These are phyloP conservation scores for Heloderma charlesbogerti DNA, from an alignment of 2,113 vertebrate genomes.

Conservation along the genomic window DNA sequence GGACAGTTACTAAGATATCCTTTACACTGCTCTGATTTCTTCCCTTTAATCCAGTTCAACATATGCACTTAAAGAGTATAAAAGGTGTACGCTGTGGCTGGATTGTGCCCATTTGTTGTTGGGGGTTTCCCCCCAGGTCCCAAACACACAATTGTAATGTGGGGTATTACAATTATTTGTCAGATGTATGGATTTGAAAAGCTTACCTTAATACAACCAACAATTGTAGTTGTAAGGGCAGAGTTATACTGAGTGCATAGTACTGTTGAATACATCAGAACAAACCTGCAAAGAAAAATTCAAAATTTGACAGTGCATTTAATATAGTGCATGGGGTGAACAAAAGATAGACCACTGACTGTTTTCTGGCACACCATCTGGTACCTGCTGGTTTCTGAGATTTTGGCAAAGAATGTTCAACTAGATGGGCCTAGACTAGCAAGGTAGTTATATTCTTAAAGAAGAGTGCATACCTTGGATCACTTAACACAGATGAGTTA, in stretches of 20 bases:
- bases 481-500: not conserved
- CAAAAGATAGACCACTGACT: rapidly evolving
- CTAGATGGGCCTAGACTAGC: not conserved
- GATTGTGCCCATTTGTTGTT: not conserved
- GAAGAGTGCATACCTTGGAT: not conserved
- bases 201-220: slow-evolving; percentile 95
- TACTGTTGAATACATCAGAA: slow-evolving; percentile 95
- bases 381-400: not conserved
- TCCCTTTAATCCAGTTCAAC: not conserved
- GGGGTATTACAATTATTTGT: not conserved
- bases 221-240: slow-evolving; percentile 97
- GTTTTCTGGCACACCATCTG: rapidly evolving
- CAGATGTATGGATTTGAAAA: not conserved
- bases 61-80: not conserved
- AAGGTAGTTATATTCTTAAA: not conserved
- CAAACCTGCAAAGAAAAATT: slow-evolving; percentile 78
- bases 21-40: not conserved
- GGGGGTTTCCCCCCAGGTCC: not conserved
- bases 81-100: not conserved
- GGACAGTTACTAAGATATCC: not conserved
- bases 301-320: rapidly evolving
- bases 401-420: not conserved
- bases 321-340: rapidly evolving
- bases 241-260: slow-evolving; percentile 97
- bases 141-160: not conserved